Conservation (phyloP, 92 coral and sea anemone species). For the Palythoa grandis region DNA sequence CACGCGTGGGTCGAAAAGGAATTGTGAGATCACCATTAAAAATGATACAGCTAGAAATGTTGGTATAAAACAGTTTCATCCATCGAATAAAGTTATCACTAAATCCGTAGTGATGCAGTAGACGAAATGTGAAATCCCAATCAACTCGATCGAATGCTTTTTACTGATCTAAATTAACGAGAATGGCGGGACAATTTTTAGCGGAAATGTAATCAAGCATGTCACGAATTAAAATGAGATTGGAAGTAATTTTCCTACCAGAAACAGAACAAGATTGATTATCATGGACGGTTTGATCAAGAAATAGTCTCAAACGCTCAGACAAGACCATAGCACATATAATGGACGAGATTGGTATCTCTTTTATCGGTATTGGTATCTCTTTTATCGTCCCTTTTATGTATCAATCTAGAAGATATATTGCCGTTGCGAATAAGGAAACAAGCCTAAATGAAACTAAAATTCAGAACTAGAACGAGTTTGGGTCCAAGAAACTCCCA, state of each 20-base stretch:
- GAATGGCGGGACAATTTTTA: not conserved
- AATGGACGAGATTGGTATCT: not conserved
- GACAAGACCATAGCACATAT: not conserved
- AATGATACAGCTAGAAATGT: not conserved
- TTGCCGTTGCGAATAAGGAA: not conserved
- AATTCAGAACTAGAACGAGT: not conserved
- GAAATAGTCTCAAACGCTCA: not conserved
- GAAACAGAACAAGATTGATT: not conserved
- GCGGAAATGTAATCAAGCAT: not conserved
- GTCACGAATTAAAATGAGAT: not conserved
- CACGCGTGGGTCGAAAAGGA: not conserved
- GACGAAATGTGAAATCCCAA: not conserved
- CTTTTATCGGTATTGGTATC: not conserved
- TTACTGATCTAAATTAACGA: not conserved
- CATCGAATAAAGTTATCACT: not conserved
- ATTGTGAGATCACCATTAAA: not conserved
- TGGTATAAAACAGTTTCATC: not conserved
- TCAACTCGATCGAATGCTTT: constrained; percentile 13
- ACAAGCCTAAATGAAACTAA: not conserved
- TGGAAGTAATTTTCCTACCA: too few relatives aligned
- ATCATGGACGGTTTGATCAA: not conserved
- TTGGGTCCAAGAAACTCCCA: not conserved
- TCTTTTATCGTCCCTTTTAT: not conserved
- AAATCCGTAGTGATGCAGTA: constrained; percentile 1
- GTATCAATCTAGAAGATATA: not conserved